These are phyloP conservation scores for Trimorus sp. DNA, from an alignment of 2,888 invertebrate genomes.

Conservation along the genomic window DNA sequence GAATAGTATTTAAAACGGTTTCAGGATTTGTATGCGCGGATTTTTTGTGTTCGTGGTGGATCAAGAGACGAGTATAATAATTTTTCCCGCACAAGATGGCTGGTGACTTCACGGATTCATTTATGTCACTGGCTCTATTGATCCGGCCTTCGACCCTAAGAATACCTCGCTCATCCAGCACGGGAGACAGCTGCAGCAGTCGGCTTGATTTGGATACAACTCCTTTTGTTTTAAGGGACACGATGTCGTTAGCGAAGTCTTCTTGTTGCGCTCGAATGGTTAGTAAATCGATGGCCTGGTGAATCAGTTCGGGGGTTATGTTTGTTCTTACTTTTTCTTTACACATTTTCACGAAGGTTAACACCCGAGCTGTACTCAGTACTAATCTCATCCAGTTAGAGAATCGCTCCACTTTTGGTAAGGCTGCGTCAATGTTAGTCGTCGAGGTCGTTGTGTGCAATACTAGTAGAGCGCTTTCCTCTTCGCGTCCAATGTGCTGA, in stretches of 20 bases:
- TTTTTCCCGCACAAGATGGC: neutral
- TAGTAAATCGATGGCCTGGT: neutral
- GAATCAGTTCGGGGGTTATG: neutral
- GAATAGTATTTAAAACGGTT: neutral
- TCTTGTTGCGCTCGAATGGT: neutral
- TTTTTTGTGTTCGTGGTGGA: neutral
- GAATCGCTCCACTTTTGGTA: conserved; percentile 18
- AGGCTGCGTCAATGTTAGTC: neutral
- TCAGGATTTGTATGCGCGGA: neutral
- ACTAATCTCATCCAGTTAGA: conserved; percentile 37
- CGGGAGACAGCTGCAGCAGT: neutral
- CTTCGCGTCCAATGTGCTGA: neutral
- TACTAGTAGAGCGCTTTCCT: neutral
- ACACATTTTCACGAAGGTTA: conserved; percentile 23
- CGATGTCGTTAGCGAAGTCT: neutral
- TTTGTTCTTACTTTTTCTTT: neutral
- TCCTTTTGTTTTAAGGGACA: neutral
- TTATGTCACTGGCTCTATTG: neutral
- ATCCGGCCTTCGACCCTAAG: conserved; percentile 6
- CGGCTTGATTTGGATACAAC: conserved; percentile 1
- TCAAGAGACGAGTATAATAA: neutral
- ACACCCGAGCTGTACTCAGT: conserved; percentile 26
- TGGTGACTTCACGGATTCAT: neutral
- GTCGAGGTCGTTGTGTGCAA: neutral
- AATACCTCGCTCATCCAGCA: neutral